Percentiles rank a stretch among this genome's conserved stretches.
phyloP scores from a whole-genome alignment of 2,888 invertebrate species.

The Luperina nickerlii region DNA sequence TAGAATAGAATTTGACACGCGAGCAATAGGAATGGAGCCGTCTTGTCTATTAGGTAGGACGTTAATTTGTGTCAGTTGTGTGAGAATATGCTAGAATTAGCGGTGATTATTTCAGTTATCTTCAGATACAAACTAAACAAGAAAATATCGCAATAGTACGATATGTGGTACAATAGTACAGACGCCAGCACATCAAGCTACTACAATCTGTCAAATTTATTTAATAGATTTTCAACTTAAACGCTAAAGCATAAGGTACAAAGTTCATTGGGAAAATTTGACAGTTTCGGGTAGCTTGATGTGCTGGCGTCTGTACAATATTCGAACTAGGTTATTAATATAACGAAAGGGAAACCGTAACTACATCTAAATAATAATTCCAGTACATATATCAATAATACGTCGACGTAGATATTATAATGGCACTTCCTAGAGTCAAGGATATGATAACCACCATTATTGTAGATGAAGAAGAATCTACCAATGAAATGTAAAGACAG shows the following conservation, averaged over 20 bases:
- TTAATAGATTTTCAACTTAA: no score
- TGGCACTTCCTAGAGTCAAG: neutral
- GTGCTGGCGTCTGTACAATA: neutral
- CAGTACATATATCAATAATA: neutral
- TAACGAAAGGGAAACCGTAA: neutral
- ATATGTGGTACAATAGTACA: neutral
- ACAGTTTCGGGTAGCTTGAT: no score
- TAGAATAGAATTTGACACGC: constrained; percentile 56
- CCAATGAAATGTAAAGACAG: constrained; percentile 8
- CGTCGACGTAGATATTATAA: constrained; percentile 5
- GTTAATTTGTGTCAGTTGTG: constrained; percentile 51
- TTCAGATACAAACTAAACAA: neutral
- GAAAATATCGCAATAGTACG: neutral
- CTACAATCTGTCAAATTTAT: no score
- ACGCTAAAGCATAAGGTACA: no score
- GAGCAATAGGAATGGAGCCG: constrained; percentile 48
- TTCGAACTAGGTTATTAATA: neutral
- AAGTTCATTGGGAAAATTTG: no score
- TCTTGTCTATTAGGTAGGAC: constrained; percentile 49
- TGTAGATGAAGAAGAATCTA: neutral
- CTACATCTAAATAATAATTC: neutral
- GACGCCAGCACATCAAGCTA: no score
- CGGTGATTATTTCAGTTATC: constrained; percentile 22
- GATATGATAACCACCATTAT: neutral
- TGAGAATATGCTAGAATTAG: constrained; percentile 42